Evolutionary conservation across 2,113 vertebrate genomes (phyloP).

Genomic region (Addax nasomaculatus): DNA sequence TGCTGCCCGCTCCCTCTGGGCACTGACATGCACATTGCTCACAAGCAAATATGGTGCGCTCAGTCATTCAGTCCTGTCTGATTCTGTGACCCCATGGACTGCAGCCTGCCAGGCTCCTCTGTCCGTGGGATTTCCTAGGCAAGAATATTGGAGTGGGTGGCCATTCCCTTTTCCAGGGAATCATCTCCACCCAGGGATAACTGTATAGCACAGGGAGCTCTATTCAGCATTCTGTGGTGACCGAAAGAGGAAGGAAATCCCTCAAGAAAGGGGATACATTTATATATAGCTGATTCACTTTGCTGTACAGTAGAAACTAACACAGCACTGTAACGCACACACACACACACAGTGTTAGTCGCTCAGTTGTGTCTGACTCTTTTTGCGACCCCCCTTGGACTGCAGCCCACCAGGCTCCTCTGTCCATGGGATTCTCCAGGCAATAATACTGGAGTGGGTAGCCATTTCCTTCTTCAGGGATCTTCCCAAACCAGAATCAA

Average conservation of each 20-base stretch:
- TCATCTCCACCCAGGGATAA: background rate
- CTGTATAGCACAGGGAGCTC: background rate
- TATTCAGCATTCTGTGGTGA: background rate
- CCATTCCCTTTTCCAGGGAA: background rate
- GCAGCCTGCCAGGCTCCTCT: background rate
- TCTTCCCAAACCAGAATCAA: background rate
- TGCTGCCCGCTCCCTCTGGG: background rate
- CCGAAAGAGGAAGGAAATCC: background rate
- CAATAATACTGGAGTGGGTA: background rate
- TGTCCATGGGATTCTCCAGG: background rate
- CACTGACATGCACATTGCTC: background rate
- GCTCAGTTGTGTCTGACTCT: background rate
- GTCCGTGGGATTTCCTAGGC: background rate
- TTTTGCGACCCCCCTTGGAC: background rate
- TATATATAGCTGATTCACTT: background rate
- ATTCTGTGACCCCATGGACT: background rate
- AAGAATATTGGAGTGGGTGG: background rate
- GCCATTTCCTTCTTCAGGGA: background rate
- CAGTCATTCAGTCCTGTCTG: background rate
- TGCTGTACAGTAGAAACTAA: background rate
- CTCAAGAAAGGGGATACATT: background rate
- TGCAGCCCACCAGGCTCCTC: background rate
- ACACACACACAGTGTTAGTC: background rate
- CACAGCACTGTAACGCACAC: accelerated
- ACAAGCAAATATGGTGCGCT: background rate